These are phyloP conservation scores for Nothoprocta perdicaria DNA, from an alignment of 2,113 vertebrate genomes.

Conservation along the genomic window DNA sequence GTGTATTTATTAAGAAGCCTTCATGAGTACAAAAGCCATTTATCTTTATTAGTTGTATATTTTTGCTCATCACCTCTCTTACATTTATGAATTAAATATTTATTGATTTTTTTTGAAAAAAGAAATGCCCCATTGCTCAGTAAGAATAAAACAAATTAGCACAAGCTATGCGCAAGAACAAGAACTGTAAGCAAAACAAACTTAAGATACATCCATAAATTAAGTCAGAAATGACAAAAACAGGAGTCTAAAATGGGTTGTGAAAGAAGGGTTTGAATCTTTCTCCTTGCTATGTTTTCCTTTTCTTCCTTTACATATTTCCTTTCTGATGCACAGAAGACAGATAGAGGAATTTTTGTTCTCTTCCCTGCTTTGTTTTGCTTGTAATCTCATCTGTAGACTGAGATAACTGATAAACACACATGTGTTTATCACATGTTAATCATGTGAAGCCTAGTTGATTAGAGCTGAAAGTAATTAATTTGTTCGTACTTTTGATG, in stretches of 20 bases:
- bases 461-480: background rate
- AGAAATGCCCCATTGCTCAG: constrained; percentile 13
- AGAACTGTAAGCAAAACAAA: background rate
- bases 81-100: constrained; percentile 63
- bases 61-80: constrained; percentile 45
- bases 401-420: background rate
- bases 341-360: background rate
- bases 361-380: background rate
- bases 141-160: constrained; percentile 1
- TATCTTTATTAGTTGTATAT: constrained; percentile 58
- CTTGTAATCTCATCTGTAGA: accelerated
- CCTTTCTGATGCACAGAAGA: background rate
- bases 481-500: background rate
- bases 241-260: background rate
- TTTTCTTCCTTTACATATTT: background rate
- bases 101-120: constrained; percentile 42
- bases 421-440: background rate
- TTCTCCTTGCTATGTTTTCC: background rate
- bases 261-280: background rate
- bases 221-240: background rate
- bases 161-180: background rate
- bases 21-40: background rate
- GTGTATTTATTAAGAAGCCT: constrained; percentile 42
- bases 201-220: background rate
- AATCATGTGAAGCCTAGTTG: background rate